These are phyloP conservation scores for Pocota personata DNA, from an alignment of 2,888 invertebrate species.

Conservation along the genomic window DNA sequence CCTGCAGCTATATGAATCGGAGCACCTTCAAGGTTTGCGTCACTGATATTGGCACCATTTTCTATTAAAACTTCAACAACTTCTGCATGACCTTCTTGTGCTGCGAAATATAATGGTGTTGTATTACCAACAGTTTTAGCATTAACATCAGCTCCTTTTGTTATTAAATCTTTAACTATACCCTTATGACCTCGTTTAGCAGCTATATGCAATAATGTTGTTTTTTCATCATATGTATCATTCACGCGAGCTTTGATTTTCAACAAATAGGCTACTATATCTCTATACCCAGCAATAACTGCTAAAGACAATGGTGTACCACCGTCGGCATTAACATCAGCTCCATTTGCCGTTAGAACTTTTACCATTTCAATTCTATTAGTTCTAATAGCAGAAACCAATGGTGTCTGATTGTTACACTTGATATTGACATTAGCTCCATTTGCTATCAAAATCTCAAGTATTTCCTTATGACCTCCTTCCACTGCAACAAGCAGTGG, in stretches of 20 bases:
- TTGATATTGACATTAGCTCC: conserved; percentile 9
- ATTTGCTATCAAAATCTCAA: conserved; percentile 19
- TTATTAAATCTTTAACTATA: conserved; percentile 22
- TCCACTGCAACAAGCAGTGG: not conserved
- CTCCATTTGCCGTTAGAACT: conserved; percentile 22
- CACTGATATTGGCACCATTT: conserved; percentile 40
- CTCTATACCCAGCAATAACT: not conserved
- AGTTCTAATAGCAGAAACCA: not conserved
- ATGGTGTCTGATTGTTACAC: not conserved
- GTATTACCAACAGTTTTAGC: not conserved
- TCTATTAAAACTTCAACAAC: conserved; percentile 27
- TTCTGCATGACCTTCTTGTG: not conserved
- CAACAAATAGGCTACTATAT: conserved; percentile 2
- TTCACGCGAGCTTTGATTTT: not conserved
- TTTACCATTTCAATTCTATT: conserved; percentile 1
- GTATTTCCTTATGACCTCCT: not conserved
- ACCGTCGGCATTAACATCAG: not conserved
- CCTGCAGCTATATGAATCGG: conserved; percentile 22
- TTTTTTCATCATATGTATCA: not conserved
- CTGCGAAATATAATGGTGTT: not conserved
- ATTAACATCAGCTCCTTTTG: not conserved
- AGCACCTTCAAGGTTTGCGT: not conserved
- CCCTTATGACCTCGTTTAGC: not conserved
- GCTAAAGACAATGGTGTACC: not conserved
- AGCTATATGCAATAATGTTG: conserved; percentile 6